Conservation (phyloP, 2,888 invertebrate genomes). For the Sarcophaga carnaria region DNA sequence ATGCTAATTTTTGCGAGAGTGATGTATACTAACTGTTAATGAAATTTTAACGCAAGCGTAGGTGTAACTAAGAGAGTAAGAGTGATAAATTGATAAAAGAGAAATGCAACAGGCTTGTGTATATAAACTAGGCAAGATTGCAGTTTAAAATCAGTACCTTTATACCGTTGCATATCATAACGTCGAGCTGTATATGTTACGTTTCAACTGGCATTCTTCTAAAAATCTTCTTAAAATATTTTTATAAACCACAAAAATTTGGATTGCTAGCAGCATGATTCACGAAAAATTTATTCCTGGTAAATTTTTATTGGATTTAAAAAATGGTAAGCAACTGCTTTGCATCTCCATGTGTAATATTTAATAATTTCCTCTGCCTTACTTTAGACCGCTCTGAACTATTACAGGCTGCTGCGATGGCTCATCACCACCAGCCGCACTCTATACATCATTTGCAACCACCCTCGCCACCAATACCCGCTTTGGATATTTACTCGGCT, state of each 20-base stretch:
- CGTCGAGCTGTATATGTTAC: not conserved
- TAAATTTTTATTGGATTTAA: conserved; percentile 78
- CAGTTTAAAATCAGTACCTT: conserved; percentile 75
- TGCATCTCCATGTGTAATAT: not conserved
- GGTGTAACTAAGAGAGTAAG: conserved; percentile 25
- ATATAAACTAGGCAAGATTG: conserved; percentile 73
- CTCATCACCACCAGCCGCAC: conserved; percentile 66
- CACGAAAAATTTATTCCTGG: conserved; percentile 79
- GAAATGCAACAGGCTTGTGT: conserved; percentile 65
- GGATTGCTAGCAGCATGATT: conserved; percentile 76
- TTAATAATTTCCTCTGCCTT: conserved; percentile 13
- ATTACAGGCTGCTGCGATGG: conserved; percentile 65
- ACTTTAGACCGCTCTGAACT: conserved; percentile 73
- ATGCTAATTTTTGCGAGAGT: conserved; percentile 59
- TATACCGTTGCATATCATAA: conserved; percentile 67
- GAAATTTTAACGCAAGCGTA: conserved; percentile 72
- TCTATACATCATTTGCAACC: conserved; percentile 66
- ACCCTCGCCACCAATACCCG: conserved; percentile 71
- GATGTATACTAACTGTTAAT: conserved; percentile 48
- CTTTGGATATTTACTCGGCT: conserved; percentile 77
- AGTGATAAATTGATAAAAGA: not conserved
- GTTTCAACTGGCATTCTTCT: not conserved
- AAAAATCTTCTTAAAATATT: not conserved
- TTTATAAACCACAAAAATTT: conserved; percentile 36
- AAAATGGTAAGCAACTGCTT: conserved; percentile 77